Percentiles rank a stretch among this genome's conserved stretches.
These are phyloP conservation scores for Drosophila eohydei DNA, from an alignment of 2,888 invertebrate species.

Conservation along the genomic window DNA sequence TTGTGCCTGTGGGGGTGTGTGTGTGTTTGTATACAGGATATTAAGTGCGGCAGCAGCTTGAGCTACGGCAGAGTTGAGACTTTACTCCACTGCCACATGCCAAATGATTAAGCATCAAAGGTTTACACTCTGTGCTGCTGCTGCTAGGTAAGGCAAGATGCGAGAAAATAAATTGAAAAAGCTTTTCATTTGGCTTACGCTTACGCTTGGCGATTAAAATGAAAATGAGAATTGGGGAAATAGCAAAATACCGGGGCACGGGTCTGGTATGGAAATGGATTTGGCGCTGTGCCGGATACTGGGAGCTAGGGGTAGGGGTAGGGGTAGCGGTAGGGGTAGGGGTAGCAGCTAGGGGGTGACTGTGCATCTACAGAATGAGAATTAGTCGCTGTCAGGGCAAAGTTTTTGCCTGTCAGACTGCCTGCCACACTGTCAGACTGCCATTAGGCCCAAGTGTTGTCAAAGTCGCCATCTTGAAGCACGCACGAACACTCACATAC, in stretches of 20 bases:
- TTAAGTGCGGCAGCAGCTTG: conserved; percentile 53
- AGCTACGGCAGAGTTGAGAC: conserved; percentile 15
- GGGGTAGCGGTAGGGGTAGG: not conserved
- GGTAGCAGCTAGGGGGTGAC: conserved; percentile 3
- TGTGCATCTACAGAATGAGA: conserved; percentile 56
- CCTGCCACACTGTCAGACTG: conserved; percentile 55
- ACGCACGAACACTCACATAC: conserved; percentile 51
- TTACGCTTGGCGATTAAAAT: conserved; percentile 70
- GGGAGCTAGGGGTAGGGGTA: not conserved
- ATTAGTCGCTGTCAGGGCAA: conserved; percentile 69
- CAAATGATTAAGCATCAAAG: conserved; percentile 72
- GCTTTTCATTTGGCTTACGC: conserved; percentile 74
- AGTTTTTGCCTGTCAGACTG: conserved; percentile 48
- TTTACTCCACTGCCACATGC: conserved; percentile 29
- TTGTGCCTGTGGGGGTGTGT: conserved; percentile 1
- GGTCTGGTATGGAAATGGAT: conserved; percentile 30
- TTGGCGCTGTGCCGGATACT: conserved; percentile 2
- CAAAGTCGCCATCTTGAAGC: conserved; percentile 74
- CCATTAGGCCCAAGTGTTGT: conserved; percentile 75
- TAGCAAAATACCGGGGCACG: conserved; percentile 1
- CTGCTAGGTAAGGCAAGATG: conserved; percentile 50
- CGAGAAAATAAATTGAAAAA: conserved; percentile 73
- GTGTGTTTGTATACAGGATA: conserved; percentile 40
- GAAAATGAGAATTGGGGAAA: conserved; percentile 50
- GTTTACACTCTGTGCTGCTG: conserved; percentile 40